Evolutionary conservation across 37 sponge, comb jelly and placozoan species (phyloP), one percentile per base, ranked within the genome.

Genomic region (Diacarnus erythraeanus): DNA sequence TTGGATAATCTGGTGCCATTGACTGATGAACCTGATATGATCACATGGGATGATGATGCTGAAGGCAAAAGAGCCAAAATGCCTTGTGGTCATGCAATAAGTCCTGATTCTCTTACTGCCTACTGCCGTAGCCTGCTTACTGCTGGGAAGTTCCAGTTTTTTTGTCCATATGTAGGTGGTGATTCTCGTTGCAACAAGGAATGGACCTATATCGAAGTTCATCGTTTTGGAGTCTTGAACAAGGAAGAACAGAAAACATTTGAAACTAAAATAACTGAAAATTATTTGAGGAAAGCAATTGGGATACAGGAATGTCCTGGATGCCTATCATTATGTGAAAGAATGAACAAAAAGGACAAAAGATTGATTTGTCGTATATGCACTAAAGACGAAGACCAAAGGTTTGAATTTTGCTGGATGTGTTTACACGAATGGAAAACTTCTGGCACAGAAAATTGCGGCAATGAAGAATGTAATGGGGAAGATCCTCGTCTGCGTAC

Each of bases 281-380:
- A 73, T 54, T 73, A 73, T 37, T 54, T 73, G 23, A 42, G 41
- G 26, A 73, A 73, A 54, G 74, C 74, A 25, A 73, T 73, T 47
- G 74, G 74, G 6, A 73, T 87, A 51, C 66, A 36, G 34, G 87
- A 87, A 51, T 87, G 81, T 63, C 81, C 81, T 38, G 86, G 86
- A 1, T 86, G 86, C 39, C 2, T 35, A 3, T 73, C 64, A 56
- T 72, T 67, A 38, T 80, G 76, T 72, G 69, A 80, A 66, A 41
- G 87, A n/a, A 75, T 57, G 22, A 40, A 80, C 42, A 68, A 57
- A 8, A 76, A 65, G 15, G 38, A 51, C 33, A 39, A 66, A 10
- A 38, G 81, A 1, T 63, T 87, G 0, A 38, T 17, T 59, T 87
- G 81, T 57, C 67, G 57, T 4, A 76, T 81, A 6, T 87, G 88